These are phyloP conservation scores for Pedetes capensis DNA, from an alignment of 2,113 vertebrate genomes.

Conservation along the genomic window DNA sequence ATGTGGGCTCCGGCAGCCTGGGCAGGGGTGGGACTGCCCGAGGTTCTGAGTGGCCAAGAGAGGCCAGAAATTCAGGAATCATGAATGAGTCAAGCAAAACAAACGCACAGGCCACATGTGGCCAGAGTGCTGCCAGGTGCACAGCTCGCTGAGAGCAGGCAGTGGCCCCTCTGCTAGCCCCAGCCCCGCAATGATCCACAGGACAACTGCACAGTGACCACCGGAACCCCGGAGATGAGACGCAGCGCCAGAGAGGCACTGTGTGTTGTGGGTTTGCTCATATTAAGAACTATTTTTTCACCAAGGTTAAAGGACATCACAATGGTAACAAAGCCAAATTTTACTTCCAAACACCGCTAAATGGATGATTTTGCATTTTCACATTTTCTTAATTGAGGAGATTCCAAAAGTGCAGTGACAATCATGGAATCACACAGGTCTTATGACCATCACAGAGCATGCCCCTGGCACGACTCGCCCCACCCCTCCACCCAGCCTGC, in stretches of 20 bases:
- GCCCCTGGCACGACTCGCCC: neutral
- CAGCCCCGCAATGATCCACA: neutral
- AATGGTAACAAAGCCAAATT: neutral
- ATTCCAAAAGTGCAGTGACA: neutral
- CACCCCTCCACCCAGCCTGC: neutral
- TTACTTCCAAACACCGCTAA: conserved; percentile 7
- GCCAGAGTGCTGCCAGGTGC: neutral
- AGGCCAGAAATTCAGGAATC: neutral
- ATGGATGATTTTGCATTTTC: neutral
- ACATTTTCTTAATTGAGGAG: neutral
- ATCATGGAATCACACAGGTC: neutral
- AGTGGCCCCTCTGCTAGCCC: neutral
- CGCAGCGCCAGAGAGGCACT: too few relatives aligned
- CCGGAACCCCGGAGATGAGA: neutral
- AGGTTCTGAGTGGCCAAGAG: neutral
- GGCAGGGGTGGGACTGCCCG: neutral
- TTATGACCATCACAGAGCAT: neutral
- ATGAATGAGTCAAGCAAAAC: neutral
- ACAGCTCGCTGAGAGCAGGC: neutral
- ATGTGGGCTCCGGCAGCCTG: neutral
- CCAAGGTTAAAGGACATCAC: neutral
- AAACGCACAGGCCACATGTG: neutral
- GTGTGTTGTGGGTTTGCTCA: neutral
- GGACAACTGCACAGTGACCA: neutral
- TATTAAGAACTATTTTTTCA: neutral